Evolutionary conservation across 2,888 invertebrate species (phyloP), one percentile per base, ranked within the genome.

Genomic region (Oscheius sp.): DNA sequence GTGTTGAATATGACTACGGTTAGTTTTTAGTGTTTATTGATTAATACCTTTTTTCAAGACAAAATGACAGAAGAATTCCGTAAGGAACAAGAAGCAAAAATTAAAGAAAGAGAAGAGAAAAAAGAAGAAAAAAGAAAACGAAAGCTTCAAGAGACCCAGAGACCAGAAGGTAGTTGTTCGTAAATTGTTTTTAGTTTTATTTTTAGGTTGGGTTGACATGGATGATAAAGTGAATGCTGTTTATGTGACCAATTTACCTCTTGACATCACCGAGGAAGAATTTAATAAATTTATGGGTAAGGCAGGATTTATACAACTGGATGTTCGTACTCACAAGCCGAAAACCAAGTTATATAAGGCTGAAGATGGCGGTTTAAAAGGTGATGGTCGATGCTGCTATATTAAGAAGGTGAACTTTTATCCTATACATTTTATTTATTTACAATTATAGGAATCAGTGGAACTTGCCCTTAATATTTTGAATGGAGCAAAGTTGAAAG

Each of bases 331-430:
- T 12, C 91, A 91, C 78, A 86, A 87, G 86, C 92, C 92, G 87
- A 96, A 94, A 88, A 88, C 95, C 1, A 97, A 97, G 89, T 88
- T 99, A 36, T 99, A 99, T 87, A 90, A 90, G 78, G 94, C 94
- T 84, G 91, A 92, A 0, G 91, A 93, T 74, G 90, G 90, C 4
- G 89, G 91, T 71, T 89, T 92, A 33, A 99, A 99, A 89, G 98
- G 98, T 9, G 97, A 98, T 89, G 98, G 93, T 12, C 89, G 94
- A 49, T 97, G 97, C 87, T 94, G 94, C 75, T 83, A 83, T 70
- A 74, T 83, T 22, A 80, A 73, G 47, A 75, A 68, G 54, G 80
- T 80, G 45, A 50, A 30, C 63, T 38, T 20, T 3, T 26, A 26
- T 9, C 17, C 14, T 33, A 71, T 74, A 24, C 6, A n/a, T 49